Evolutionary conservation across 2,888 invertebrate genomes (phyloP).

Genomic region (Volucella inflata): DNA sequence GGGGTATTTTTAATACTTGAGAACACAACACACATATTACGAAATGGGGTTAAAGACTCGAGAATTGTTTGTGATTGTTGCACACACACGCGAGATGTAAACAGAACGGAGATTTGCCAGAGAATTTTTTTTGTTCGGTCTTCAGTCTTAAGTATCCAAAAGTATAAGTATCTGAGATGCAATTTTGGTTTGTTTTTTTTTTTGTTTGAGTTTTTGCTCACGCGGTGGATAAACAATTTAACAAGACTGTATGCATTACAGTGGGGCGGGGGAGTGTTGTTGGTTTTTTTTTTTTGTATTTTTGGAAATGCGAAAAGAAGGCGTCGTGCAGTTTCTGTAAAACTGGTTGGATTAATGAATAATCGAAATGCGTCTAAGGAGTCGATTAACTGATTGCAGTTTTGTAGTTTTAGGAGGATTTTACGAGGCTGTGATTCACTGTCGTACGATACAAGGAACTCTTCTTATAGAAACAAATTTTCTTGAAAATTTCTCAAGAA

Average conservation of each 20-base stretch:
- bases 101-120: conserved; percentile 57
- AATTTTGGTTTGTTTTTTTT: not conserved
- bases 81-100: conserved; percentile 59
- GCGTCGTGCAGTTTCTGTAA: not conserved
- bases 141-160: conserved; percentile 7
- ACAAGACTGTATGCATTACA: conserved; percentile 9
- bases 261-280: not conserved
- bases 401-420: no score
- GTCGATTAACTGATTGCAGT: no score
- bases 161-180: not conserved
- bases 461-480: no score
- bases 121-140: conserved; percentile 13
- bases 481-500: no score
- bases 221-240: conserved; percentile 43
- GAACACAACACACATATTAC: conserved; percentile 68
- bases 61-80: conserved; percentile 72
- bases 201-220: not conserved
- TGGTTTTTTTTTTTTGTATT: conserved; percentile 7
- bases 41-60: conserved; percentile 75
- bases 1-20: conserved; percentile 62
- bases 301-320: conserved; percentile 18
- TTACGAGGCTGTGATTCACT: no score
- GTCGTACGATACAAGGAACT: no score
- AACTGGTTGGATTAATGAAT: conserved; percentile 11
- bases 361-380: not conserved